A percentile compares a stretch with the other conserved stretches of the same genome.
phyloP scores from a whole-genome alignment of 2,888 invertebrate species.

The Herminia tarsipennalis region DNA sequence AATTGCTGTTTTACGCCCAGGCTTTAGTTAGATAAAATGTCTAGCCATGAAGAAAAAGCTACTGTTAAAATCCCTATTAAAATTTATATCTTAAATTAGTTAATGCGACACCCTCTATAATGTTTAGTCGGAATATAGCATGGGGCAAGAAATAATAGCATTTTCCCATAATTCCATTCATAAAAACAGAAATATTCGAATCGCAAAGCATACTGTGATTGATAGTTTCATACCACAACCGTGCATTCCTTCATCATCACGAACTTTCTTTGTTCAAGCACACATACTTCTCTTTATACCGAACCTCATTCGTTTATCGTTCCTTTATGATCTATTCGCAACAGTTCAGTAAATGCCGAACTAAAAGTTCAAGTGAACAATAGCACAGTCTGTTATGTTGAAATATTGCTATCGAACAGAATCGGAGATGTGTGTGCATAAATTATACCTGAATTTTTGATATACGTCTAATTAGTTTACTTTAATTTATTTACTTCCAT shows the following conservation, averaged over 20 bases:
- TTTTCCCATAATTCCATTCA: too few species aligned
- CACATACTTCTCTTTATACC: neutral
- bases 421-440: constrained; percentile 49
- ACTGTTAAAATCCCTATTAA: too few species aligned
- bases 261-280: constrained; percentile 11
- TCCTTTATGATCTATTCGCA: constrained; percentile 63
- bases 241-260: constrained; percentile 1
- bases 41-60: too few species aligned
- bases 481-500: too few species aligned
- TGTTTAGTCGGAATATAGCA: too few species aligned
- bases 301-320: constrained; percentile 59
- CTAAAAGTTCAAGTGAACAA: constrained; percentile 78
- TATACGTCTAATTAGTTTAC: constrained; percentile 28
- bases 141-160: too few species aligned
- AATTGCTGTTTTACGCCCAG: too few species aligned
- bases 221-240: neutral
- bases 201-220: neutral
- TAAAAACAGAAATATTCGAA: neutral
- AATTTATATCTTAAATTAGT: too few species aligned
- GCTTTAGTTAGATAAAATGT: too few species aligned
- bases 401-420: constrained; percentile 51
- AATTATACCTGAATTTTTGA: constrained; percentile 30
- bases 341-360: constrained; percentile 77
- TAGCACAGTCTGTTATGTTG: constrained; percentile 54
- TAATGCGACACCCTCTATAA: too few species aligned